A percentile compares a stretch with the other conserved stretches of the same genome.
Evolutionary conservation across 2,888 invertebrate species (phyloP).

Genomic region (Drosophila flavopinicola): DNA sequence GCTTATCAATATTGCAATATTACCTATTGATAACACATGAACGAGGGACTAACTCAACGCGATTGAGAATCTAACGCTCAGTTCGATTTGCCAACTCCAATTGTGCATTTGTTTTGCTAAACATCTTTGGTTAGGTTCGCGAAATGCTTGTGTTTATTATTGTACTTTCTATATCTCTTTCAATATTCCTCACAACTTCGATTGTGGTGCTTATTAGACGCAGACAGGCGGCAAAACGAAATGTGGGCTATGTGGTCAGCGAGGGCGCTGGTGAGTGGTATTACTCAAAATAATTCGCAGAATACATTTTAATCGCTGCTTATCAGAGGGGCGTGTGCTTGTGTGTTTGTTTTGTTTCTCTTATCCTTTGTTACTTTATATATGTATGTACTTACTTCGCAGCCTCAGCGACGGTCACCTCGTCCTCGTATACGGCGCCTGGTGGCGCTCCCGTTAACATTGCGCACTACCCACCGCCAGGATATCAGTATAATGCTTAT

Average conservation of each 20-base stretch:
- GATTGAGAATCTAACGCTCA: constrained; percentile 2
- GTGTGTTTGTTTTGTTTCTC: not conserved
- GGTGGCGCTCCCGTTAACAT: not conserved
- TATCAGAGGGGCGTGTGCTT: not conserved
- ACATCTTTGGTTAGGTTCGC: not conserved
- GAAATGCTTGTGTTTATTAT: constrained; percentile 29
- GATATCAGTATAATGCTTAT: not conserved
- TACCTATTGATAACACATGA: constrained; percentile 29
- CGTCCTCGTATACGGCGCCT: not conserved
- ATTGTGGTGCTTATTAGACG: not conserved
- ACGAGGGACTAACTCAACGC: constrained; percentile 1
- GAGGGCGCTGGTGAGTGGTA: not conserved
- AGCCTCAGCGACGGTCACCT: constrained; percentile 13
- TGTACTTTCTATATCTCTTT: not conserved
- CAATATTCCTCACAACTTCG: constrained; percentile 23
- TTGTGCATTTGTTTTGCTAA: constrained; percentile 7
- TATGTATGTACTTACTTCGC: not conserved
- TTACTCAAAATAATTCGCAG: not conserved
- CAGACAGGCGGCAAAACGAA: not conserved
- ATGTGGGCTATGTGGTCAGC: constrained; percentile 40
- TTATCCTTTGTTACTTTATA: not conserved
- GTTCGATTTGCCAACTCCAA: constrained; percentile 20
- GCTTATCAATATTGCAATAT: constrained; percentile 36
- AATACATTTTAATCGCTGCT: not conserved
- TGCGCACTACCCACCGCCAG: constrained; percentile 8